Percentiles rank a stretch among this genome's conserved stretches.
Evolutionary conservation across 2,888 invertebrate genomes (phyloP).

Genomic region (Stenotaenia linearis): DNA sequence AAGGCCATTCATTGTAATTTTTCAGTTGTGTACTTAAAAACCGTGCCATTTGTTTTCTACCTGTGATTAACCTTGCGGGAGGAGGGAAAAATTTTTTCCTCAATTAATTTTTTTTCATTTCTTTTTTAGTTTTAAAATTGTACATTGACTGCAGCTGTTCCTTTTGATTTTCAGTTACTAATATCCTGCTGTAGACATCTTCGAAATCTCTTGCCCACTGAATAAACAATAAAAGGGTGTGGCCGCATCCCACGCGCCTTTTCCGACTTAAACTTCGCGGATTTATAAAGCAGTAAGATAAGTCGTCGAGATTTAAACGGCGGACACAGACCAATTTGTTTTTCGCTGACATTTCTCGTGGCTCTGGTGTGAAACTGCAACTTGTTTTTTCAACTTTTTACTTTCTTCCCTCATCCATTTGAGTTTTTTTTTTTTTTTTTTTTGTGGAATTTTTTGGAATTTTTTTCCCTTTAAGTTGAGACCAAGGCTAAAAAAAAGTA

Average conservation of each 20-base stretch:
- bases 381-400: neutral
- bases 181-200: slow-evolving; percentile 17
- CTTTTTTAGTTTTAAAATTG: neutral
- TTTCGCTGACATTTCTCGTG: neutral
- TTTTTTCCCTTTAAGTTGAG: neutral
- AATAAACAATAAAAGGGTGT: slow-evolving; percentile 11
- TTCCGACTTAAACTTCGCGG: neutral
- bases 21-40: slow-evolving; percentile 26
- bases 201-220: slow-evolving; percentile 4
- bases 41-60: slow-evolving; percentile 26
- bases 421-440: neutral
- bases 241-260: neutral
- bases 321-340: slow-evolving; percentile 12
- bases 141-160: slow-evolving; percentile 19
- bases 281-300: neutral
- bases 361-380: slow-evolving; percentile 10
- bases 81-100: slow-evolving; percentile 11
- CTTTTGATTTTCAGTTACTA: neutral
- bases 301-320: neutral
- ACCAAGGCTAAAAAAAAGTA: neutral
- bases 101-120: slow-evolving; percentile 1
- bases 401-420: slow-evolving; percentile 6
- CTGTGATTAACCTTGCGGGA: slow-evolving; percentile 17
- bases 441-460: neutral
- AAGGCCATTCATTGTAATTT: slow-evolving; percentile 19